Evolutionary conservation across 1,140 invertebrate genomes (phyloP).

Genomic region (Solenopsis fugax): DNA sequence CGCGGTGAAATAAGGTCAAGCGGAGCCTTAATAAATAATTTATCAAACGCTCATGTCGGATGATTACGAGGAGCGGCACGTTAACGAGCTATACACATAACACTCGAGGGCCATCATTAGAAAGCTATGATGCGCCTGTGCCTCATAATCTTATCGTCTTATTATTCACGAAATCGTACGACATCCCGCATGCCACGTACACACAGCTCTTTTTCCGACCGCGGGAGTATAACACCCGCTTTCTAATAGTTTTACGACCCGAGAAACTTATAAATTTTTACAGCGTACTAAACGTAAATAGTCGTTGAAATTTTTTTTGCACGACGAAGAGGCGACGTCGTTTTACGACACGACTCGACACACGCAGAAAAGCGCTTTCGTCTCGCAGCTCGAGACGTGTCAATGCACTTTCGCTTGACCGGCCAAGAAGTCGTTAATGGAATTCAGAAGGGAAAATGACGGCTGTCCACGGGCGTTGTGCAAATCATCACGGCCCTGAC

Average conservation of each 20-base stretch:
- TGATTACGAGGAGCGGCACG: not conserved
- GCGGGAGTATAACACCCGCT: constrained; percentile 18
- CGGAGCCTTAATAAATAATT: constrained; percentile 23
- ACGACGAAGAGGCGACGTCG: constrained; percentile 16
- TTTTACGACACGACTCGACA: not conserved
- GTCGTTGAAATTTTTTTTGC: constrained; percentile 25
- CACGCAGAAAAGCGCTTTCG: constrained; percentile 51
- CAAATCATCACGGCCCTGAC: constrained; percentile 52
- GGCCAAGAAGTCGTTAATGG: constrained; percentile 37
- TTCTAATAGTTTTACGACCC: constrained; percentile 47
- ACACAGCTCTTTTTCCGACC: not conserved
- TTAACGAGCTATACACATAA: constrained; percentile 12
- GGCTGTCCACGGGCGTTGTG: constrained; percentile 39
- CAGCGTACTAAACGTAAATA: not conserved
- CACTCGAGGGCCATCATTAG: constrained; percentile 2
- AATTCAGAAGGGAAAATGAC: constrained; percentile 61
- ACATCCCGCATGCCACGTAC: not conserved
- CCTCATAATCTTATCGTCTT: constrained; percentile 26
- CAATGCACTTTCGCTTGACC: constrained; percentile 53
- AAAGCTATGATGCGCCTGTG: constrained; percentile 5
- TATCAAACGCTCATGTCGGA: constrained; percentile 3
- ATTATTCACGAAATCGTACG: constrained; percentile 52
- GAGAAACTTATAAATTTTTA: constrained; percentile 28
- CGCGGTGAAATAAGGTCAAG: not conserved
- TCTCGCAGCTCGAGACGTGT: constrained; percentile 30